These are phyloP conservation scores for Acanthosepion lycidas DNA, from an alignment of 2,888 invertebrate species.

Conservation along the genomic window DNA sequence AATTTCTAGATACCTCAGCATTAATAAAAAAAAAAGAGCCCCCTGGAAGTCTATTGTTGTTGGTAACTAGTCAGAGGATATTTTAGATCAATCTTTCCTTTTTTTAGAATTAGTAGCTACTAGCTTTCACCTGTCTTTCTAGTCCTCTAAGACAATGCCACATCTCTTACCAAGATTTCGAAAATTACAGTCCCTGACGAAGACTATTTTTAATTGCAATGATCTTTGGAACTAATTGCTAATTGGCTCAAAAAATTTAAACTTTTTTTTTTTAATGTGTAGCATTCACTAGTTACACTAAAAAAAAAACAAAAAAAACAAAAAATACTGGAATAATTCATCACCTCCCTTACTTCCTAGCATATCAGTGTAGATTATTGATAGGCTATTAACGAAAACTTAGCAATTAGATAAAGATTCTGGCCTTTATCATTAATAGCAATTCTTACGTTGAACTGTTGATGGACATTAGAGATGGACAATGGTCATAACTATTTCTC, in stretches of 20 bases:
- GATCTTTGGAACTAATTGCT: slow-evolving; percentile 33
- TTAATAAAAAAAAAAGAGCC: no score
- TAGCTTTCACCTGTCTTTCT: neutral
- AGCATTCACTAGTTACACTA: neutral
- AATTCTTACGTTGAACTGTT: neutral
- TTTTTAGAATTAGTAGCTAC: neutral
- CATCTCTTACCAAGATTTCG: neutral
- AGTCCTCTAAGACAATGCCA: neutral
- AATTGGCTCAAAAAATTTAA: neutral
- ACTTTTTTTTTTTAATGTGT: neutral
- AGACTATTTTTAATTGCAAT: neutral
- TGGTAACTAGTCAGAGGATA: no score
- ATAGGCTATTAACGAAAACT: slow-evolving; percentile 1
- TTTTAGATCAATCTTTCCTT: neutral
- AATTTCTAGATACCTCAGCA: no score
- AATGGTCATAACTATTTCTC: neutral
- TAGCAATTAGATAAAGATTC: slow-evolving; percentile 33
- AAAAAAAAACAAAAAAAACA: neutral
- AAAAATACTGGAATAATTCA: neutral
- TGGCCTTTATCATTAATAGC: neutral
- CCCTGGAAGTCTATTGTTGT: no score
- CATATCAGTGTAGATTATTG: neutral
- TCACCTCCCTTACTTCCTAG: neutral
- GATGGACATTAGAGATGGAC: neutral
- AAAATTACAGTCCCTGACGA: neutral